These are phyloP conservation scores for Cromileptes altivelis DNA, from an alignment of 2,113 vertebrate species.

Conservation along the genomic window DNA sequence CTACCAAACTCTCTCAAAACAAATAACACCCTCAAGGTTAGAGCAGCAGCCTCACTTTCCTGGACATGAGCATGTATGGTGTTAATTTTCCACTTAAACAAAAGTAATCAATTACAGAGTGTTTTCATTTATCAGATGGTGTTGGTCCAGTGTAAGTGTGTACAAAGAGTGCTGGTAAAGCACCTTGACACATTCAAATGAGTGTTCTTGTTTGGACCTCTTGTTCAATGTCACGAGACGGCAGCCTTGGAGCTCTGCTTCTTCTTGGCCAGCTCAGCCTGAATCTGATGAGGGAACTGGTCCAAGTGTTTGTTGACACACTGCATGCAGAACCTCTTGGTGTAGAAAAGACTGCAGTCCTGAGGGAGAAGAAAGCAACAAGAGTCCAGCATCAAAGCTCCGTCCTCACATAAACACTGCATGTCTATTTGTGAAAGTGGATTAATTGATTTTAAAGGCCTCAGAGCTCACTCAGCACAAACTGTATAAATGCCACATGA, in stretches of 20 bases:
- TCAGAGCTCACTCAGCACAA: background rate
- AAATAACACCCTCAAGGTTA: slow-evolving; percentile 18
- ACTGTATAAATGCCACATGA: slow-evolving; percentile 13
- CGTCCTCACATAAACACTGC: background rate
- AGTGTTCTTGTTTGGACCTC: slow-evolving; percentile 14
- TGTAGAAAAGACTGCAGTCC: slow-evolving; percentile 94
- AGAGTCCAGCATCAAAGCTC: background rate
- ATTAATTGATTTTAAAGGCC: slow-evolving; percentile 26
- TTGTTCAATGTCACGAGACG: slow-evolving; percentile 43
- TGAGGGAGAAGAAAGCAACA: slow-evolving; percentile 62
- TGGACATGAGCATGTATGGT: background rate
- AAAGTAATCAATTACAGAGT: slow-evolving; percentile 4
- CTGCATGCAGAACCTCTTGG: slow-evolving; percentile 89
- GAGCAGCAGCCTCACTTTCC: background rate
- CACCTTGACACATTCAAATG: background rate
- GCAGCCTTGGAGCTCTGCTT: slow-evolving; percentile 64
- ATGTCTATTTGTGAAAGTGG: background rate
- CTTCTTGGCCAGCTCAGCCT: slow-evolving; percentile 87
- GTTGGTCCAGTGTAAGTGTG: background rate
- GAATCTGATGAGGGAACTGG: slow-evolving; percentile 90
- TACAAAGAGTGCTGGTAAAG: background rate
- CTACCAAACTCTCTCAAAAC: slow-evolving; percentile 7
- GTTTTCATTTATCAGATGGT: background rate
- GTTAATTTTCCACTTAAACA: background rate
- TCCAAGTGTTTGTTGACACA: slow-evolving; percentile 88